Conservation (phyloP, 2,113 vertebrate species). For the Boleophthalmus pectinirostris region DNA sequence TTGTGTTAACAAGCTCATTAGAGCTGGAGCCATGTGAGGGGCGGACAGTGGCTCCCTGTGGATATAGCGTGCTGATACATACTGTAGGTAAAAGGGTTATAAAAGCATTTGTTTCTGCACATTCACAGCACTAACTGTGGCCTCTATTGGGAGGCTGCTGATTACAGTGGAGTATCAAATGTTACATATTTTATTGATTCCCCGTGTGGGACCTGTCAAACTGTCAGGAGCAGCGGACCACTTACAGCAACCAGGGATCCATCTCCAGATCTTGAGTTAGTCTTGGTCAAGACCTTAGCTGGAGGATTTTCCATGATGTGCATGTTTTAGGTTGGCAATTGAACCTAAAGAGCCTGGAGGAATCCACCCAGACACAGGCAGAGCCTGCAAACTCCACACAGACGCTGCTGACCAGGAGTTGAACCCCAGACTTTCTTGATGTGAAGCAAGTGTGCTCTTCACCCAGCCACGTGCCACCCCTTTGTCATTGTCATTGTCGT, state of each 20-base stretch:
- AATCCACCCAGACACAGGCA: neutral
- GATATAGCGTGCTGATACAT: constrained; percentile 18
- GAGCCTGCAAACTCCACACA: neutral
- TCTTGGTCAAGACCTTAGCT: too few relatives aligned
- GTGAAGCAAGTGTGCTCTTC: too few relatives aligned
- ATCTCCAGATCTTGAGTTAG: neutral
- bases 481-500: too few relatives aligned
- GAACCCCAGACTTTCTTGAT: too few relatives aligned
- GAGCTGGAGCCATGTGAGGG: constrained; percentile 45
- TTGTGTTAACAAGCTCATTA: constrained; percentile 76
- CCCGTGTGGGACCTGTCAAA: too few relatives aligned
- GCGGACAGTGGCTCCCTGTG: constrained; percentile 34
- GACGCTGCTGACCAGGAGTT: too few relatives aligned
- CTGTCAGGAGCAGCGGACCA: too few relatives aligned
- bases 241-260: too few relatives aligned
- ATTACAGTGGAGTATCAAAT: neutral
- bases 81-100: neutral
- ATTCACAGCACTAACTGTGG: neutral
- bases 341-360: neutral
- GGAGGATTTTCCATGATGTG: too few relatives aligned
- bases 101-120: neutral
- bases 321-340: neutral
- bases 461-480: too few relatives aligned
- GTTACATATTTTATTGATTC: too few relatives aligned
- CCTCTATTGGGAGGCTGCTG: neutral